Conservation (phyloP, 2,888 invertebrate species). For the Sinotaia quadrata region DNA sequence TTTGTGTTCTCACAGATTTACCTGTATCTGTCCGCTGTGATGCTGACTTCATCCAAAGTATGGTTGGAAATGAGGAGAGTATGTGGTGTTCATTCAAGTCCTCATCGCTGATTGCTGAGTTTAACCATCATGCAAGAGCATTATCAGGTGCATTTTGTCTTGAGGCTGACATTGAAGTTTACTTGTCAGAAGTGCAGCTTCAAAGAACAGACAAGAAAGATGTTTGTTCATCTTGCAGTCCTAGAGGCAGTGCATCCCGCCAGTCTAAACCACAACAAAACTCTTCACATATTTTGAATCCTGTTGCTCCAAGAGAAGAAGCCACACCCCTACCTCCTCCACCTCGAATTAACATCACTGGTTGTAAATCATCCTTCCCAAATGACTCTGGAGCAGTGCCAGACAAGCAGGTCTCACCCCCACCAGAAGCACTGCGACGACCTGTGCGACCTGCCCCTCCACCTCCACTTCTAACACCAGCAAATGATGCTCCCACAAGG, state of each 20-base stretch:
- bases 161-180: constrained; percentile 21
- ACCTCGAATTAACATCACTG: neutral
- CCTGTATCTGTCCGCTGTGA: neutral
- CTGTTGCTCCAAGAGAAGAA: too few species aligned
- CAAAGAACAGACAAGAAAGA: too few species aligned
- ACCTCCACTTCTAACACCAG: too few species aligned
- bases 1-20: constrained; percentile 8
- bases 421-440: neutral
- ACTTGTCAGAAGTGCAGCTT: constrained; percentile 7
- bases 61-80: constrained; percentile 18
- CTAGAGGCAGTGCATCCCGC: too few species aligned
- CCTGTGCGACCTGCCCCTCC: too few species aligned
- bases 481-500: too few species aligned
- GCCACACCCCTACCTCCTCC: constrained; percentile 7
- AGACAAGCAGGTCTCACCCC: neutral
- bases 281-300: too few species aligned
- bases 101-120: constrained; percentile 17
- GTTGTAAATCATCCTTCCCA: neutral
- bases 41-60: neutral
- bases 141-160: constrained; percentile 9
- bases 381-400: neutral
- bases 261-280: too few species aligned
- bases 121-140: neutral
- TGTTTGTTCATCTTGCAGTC: too few species aligned
- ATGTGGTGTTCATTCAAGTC: constrained; percentile 22